These are phyloP conservation scores for Caenorhabditis zanzibari DNA, from an alignment of 2,888 invertebrate species.

Conservation along the genomic window DNA sequence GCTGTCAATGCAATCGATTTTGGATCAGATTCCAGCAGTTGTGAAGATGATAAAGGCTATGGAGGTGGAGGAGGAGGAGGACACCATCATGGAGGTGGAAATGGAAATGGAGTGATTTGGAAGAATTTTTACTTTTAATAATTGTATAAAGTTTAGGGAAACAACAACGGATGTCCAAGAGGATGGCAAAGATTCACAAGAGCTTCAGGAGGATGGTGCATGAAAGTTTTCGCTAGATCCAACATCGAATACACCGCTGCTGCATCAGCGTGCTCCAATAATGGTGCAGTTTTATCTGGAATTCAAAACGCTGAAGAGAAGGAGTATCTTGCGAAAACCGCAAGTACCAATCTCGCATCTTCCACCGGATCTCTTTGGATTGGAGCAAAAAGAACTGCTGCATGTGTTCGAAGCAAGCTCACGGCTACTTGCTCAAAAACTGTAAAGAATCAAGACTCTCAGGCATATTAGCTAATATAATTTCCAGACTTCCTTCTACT, in stretches of 20 bases:
- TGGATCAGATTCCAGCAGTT: conserved; percentile 25
- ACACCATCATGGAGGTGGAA: conserved; percentile 8
- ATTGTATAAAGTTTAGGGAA: not conserved
- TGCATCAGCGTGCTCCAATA: conserved; percentile 6
- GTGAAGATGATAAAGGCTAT: conserved; percentile 6
- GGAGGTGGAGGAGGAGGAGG: conserved; percentile 6
- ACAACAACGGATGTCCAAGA: conserved; percentile 7
- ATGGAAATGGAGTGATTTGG: conserved; percentile 18
- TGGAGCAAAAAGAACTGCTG: conserved; percentile 24
- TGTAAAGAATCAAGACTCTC: too few species aligned
- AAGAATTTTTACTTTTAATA: not conserved
- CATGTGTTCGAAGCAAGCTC: conserved; percentile 10
- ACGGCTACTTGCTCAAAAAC: conserved; percentile 28
- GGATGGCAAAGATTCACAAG: conserved; percentile 26
- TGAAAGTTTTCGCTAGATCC: conserved; percentile 4
- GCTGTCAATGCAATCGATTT: conserved; percentile 1
- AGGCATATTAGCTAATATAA: too few species aligned
- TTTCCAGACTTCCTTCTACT: conserved; percentile 29
- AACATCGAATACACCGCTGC: conserved; percentile 20
- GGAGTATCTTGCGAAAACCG: not conserved
- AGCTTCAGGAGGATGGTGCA: conserved; percentile 18
- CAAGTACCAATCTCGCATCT: conserved; percentile 1
- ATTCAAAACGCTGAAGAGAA: conserved; percentile 35
- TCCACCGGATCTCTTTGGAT: conserved; percentile 38
- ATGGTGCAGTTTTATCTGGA: conserved; percentile 36